A percentile compares a stretch with the other conserved stretches of the same genome.
phyloP scores from a whole-genome alignment of 2,888 invertebrate species.

The Doris montereyensis region DNA sequence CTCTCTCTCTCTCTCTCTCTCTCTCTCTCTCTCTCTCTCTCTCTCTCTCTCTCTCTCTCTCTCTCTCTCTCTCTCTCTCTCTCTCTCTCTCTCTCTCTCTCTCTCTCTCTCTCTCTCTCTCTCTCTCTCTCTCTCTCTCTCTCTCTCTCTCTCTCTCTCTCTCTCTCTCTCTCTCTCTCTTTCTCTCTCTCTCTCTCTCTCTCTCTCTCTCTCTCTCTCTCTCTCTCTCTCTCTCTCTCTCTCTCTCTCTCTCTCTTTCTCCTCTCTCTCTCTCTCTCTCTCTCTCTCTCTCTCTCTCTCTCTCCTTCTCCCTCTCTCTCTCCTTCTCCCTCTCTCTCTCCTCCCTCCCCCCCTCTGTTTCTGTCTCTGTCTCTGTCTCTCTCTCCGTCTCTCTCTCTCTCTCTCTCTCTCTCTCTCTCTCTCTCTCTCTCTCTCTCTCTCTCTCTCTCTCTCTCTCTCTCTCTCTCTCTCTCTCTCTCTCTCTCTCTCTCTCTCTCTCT shows the following conservation, averaged over 20 bases:
- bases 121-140: not conserved
- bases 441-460: not conserved
- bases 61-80: not conserved
- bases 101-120: not conserved
- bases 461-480: constrained; percentile 3
- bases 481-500: constrained; percentile 30
- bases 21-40: not conserved
- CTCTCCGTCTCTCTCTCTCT: not conserved
- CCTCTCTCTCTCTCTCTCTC: not conserved
- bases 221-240: not conserved
- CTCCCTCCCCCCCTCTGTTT: not conserved
- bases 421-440: constrained; percentile 20
- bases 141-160: not conserved
- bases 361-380: not conserved
- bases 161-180: not conserved
- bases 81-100: not conserved
- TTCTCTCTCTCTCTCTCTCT: not conserved
- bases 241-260: not conserved
- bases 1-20: not conserved
- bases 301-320: not conserved
- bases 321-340: not conserved
- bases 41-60: not conserved
- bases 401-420: constrained; percentile 20
- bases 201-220: not conserved
- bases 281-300: not conserved